Base-by-base conservation (phyloP, 2,797 vertebrate genomes). In the Pygocentrus nattereri region DNA sequence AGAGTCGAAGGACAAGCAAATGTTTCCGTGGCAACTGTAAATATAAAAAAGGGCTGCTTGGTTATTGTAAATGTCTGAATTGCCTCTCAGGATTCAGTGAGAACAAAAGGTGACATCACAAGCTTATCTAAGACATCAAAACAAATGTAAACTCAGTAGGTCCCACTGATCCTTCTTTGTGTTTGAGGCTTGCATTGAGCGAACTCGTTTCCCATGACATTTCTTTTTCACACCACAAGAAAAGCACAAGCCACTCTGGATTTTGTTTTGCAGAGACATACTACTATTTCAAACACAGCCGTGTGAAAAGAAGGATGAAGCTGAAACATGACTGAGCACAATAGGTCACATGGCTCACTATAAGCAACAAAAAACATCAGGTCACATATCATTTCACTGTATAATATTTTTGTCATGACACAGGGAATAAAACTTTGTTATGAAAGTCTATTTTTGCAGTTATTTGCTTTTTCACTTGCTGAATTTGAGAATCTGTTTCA, bases 21-120 rank as follows among this genome's bases (percentile, higher is more conserved):
- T 3, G 94, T 97, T 96, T 85, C 96, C 93, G 89, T 91, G 89
- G 95, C 92, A 96, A 97, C 95, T 82, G 12, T 72, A 90, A 94
- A 92, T 93, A 85, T 88, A 92, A 91, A 93, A 85, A 89, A 15
- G 50, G 85, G 88, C 88, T 34, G 78, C 91, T 93, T 91, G 23
- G 86, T 92, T 91, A 93, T 88, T 89, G 79, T 90, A 88, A 85
- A 80, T 62, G 25, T 23, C 72, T 71, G 64, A 44, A 85, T 80
- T 68, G 75, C 80, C 79, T 72, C 58, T 34, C 58, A 52, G 49
- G n/a, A 68, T 74, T 80, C 41, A 70, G 50, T 23, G 76, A 68
- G n/a, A 85, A 84, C 82, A 81, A 80, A 84, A 80, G 68, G 80
- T 82, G 74, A 75, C 61, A 80, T 78, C 70, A 78, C 68, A 75